Conservation (phyloP, 2,797 vertebrate genomes). For the Coluber constrictor region DNA sequence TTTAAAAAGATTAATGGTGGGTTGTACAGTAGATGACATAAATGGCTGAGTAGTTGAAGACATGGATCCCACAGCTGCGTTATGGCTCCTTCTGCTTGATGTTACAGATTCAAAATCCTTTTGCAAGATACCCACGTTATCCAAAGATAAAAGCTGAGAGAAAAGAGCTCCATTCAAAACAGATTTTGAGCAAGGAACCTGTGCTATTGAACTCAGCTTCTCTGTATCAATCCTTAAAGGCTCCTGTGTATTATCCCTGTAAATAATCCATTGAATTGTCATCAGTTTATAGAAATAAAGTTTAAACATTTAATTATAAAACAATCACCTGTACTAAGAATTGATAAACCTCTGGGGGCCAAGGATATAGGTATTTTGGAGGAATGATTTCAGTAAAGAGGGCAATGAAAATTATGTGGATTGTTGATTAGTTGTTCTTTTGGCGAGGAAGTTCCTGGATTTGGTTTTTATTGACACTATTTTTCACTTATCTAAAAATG, state of each 20-base stretch:
- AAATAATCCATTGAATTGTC: conserved; percentile 47
- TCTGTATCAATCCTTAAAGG: conserved; percentile 74
- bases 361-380: neutral
- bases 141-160: conserved; percentile 79
- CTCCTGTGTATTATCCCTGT: conserved; percentile 79
- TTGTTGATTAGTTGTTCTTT: neutral
- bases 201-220: conserved; percentile 67
- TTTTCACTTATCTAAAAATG: neutral
- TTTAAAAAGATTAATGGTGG: conserved; percentile 66
- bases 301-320: neutral
- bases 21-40: conserved; percentile 64
- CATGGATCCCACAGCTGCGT: conserved; percentile 45
- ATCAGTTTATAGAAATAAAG: neutral
- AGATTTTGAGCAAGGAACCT: conserved; percentile 48
- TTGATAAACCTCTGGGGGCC: neutral
- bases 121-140: conserved; percentile 69
- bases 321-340: neutral
- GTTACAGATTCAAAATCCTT: conserved; percentile 68
- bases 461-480: neutral
- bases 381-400: neutral
- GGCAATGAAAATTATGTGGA: neutral
- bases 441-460: neutral
- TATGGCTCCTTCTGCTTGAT: conserved; percentile 61
- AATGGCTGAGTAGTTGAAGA: conserved; percentile 57
- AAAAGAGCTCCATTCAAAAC: conserved; percentile 75